Evolutionary conservation across 2,797 vertebrate species (phyloP).

Genomic region (Hippoglossus hippoglossus): DNA sequence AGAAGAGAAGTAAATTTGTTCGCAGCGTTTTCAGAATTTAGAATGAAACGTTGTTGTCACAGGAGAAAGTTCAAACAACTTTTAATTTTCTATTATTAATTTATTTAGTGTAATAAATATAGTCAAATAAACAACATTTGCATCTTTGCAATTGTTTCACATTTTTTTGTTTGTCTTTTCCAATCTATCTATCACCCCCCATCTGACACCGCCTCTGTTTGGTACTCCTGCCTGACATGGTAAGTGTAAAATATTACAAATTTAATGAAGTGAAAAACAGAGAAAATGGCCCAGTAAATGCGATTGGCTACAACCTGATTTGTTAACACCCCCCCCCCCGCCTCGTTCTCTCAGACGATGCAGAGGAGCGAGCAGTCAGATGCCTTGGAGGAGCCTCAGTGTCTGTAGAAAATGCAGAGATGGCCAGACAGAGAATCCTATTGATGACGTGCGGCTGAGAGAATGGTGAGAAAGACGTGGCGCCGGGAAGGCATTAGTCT

Average conservation of each 20-base stretch:
- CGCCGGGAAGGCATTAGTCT: slow-evolving; percentile 57
- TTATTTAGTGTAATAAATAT: not conserved
- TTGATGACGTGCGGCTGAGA: slow-evolving; percentile 53
- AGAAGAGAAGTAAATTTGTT: not conserved
- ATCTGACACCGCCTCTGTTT: not conserved
- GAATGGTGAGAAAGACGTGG: slow-evolving; percentile 63
- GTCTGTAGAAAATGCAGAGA: slow-evolving; percentile 60
- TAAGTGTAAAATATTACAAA: not conserved
- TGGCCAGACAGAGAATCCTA: slow-evolving; percentile 55
- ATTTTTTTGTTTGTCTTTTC: not conserved
- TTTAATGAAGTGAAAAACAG: not conserved
- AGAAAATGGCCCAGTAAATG: slow-evolving; percentile 6
- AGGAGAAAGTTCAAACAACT: not conserved
- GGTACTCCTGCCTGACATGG: not conserved
- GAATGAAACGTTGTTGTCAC: not conserved
- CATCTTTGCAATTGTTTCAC: not conserved
- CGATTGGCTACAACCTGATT: slow-evolving; percentile 35
- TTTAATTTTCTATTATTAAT: not conserved
- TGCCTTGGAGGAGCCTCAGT: slow-evolving; percentile 43
- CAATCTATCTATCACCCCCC: not conserved
- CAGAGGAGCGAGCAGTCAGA: slow-evolving; percentile 15
- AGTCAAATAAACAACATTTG: not conserved
- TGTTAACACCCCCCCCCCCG: slow-evolving; percentile 15
- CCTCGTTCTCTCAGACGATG: slow-evolving; percentile 9
- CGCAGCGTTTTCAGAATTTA: not conserved